Conservation (phyloP, 2,797 vertebrate genomes). For the Mormyrops attenuatus region DNA sequence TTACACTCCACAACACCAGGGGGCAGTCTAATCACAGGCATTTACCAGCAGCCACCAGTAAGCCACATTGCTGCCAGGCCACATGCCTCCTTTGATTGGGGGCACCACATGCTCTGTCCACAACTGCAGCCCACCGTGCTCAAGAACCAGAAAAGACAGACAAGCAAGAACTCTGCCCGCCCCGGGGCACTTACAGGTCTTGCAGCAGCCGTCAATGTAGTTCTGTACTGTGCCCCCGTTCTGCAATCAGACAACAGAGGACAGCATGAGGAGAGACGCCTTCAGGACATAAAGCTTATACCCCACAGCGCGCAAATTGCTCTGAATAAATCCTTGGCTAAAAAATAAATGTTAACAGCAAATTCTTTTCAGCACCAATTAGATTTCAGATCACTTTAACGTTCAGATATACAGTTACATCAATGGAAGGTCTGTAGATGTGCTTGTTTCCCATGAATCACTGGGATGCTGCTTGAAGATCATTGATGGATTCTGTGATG, state of each 20-base stretch:
- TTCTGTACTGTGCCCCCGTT: conserved; percentile 85
- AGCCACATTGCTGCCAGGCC: conserved; percentile 45
- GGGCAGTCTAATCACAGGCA: conserved; percentile 45
- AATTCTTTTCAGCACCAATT: background rate
- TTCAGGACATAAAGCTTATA: background rate
- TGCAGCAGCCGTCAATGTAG: conserved; percentile 94
- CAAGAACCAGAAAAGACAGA: conserved; percentile 51
- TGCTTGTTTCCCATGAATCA: background rate
- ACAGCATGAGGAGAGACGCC: conserved; percentile 49
- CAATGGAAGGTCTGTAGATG: background rate
- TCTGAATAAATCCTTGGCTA: background rate
- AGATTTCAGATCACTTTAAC: background rate
- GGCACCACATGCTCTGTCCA: conserved; percentile 53
- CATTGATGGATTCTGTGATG: background rate
- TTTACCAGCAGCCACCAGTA: conserved; percentile 51
- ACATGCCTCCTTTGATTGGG: conserved; percentile 38
- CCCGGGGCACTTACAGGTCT: conserved; percentile 83
- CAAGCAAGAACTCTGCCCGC: conserved; percentile 45
- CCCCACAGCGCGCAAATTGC: background rate
- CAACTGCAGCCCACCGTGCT: conserved; percentile 47
- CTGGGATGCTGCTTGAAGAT: background rate
- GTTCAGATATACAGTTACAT: background rate
- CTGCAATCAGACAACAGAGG: conserved; percentile 62
- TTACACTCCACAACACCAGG: conserved; percentile 55
- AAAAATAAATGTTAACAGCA: background rate